These are phyloP conservation scores for Osmerus mordax DNA, from an alignment of 2,113 vertebrate species.

Conservation along the genomic window DNA sequence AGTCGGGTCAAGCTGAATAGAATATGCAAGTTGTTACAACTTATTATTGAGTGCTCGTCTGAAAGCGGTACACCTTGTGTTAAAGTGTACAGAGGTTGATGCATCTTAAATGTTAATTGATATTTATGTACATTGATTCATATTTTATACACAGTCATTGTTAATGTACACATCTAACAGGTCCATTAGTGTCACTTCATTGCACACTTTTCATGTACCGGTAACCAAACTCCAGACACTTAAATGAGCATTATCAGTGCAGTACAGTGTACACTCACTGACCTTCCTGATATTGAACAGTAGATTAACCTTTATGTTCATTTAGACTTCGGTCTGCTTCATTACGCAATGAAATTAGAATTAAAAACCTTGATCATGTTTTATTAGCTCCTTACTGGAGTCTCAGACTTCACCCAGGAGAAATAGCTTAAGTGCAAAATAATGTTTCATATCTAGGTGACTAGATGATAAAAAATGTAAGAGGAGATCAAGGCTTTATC, in stretches of 20 bases:
- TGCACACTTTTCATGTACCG: conserved; percentile 15
- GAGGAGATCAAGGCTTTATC: too few species aligned
- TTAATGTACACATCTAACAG: conserved; percentile 41
- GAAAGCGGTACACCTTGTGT: conserved; percentile 7
- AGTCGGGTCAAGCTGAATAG: background rate
- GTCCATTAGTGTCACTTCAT: conserved; percentile 56
- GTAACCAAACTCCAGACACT: conserved; percentile 22
- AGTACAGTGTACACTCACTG: conserved; percentile 42
- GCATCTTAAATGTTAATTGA: conserved; percentile 14
- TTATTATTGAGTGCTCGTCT: background rate
- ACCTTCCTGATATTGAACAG: conserved; percentile 56
- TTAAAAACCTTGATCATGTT: conserved; percentile 51
- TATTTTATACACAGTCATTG: conserved; percentile 46
- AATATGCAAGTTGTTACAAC: background rate
- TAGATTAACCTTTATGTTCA: conserved; percentile 62
- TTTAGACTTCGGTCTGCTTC: conserved; percentile 54
- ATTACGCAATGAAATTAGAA: conserved; percentile 63
- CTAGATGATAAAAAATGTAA: too few species aligned
- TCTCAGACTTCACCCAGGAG: conserved; percentile 20
- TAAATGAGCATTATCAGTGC: conserved; percentile 28
- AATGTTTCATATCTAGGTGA: too few species aligned
- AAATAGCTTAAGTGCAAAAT: too few species aligned
- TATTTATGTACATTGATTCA: conserved; percentile 23
- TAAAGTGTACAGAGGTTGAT: conserved; percentile 2
- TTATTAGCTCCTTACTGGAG: conserved; percentile 34